Evolutionary conservation across 2,113 vertebrate species (phyloP).

Genomic region (Pristiophorus japonicus): DNA sequence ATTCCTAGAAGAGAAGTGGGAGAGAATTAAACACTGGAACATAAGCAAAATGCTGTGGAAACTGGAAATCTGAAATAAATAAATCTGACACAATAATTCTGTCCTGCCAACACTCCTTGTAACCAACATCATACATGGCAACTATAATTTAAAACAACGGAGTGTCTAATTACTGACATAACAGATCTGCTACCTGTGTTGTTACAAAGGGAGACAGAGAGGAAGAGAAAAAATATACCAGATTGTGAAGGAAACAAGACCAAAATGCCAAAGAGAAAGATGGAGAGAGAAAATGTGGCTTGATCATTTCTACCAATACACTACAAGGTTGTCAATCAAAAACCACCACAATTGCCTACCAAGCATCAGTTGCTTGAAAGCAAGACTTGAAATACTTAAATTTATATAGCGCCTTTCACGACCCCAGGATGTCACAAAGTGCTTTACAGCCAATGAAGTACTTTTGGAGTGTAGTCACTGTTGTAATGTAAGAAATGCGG

Average conservation of each 20-base stretch:
- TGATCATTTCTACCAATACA: not conserved
- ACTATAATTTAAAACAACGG: not conserved
- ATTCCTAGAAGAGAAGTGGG: not conserved
- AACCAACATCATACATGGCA: not conserved
- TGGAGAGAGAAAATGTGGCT: not conserved
- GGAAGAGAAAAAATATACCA: not conserved
- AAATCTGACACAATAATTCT: not conserved
- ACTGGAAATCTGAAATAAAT: not conserved
- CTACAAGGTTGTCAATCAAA: not conserved
- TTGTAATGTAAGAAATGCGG: too few species aligned
- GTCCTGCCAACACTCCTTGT: not conserved
- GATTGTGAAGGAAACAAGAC: not conserved
- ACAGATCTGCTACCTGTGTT: not conserved
- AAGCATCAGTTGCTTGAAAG: not conserved
- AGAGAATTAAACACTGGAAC: not conserved
- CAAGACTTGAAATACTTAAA: not conserved
- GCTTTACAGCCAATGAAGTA: too few species aligned
- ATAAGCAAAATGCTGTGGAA: not conserved
- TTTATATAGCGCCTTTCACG: too few species aligned
- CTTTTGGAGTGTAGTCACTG: too few species aligned
- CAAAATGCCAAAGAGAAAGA: not conserved
- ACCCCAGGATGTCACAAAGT: too few species aligned
- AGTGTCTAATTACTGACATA: not conserved
- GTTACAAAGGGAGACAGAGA: not conserved
- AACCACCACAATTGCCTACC: too few species aligned